These are phyloP conservation scores for Talpa occidentalis DNA, from an alignment of 2,113 vertebrate genomes.

Conservation along the genomic window DNA sequence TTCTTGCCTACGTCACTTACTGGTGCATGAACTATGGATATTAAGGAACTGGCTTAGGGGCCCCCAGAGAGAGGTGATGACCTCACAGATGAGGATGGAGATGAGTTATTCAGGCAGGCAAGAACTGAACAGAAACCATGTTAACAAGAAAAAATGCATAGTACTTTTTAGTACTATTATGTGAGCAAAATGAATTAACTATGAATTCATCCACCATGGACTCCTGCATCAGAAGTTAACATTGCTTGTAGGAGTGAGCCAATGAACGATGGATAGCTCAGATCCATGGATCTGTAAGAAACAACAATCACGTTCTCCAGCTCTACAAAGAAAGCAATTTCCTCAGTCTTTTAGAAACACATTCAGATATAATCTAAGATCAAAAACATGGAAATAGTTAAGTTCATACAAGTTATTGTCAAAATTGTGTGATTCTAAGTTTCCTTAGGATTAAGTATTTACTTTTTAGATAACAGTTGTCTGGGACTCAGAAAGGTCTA, in stretches of 20 bases:
- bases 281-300: neutral
- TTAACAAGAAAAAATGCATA: neutral
- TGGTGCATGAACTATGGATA: neutral
- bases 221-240: neutral
- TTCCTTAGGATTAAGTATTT: neutral
- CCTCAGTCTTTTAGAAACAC: fast-evolving
- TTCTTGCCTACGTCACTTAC: neutral
- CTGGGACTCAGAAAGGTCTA: neutral
- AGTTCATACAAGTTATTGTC: neutral
- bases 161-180: neutral
- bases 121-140: neutral
- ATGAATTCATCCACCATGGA: neutral
- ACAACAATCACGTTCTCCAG: neutral
- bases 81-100: neutral
- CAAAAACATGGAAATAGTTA: neutral
- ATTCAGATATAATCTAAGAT: neutral
- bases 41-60: neutral
- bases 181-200: neutral
- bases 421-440: neutral
- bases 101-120: neutral
- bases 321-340: neutral
- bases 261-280: neutral
- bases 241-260: fast-evolving
- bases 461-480: neutral
- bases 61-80: neutral